Evolutionary conservation across 2,888 invertebrate genomes (phyloP), one percentile per base, ranked within the genome.

Genomic region (Steinernema scapterisci): DNA sequence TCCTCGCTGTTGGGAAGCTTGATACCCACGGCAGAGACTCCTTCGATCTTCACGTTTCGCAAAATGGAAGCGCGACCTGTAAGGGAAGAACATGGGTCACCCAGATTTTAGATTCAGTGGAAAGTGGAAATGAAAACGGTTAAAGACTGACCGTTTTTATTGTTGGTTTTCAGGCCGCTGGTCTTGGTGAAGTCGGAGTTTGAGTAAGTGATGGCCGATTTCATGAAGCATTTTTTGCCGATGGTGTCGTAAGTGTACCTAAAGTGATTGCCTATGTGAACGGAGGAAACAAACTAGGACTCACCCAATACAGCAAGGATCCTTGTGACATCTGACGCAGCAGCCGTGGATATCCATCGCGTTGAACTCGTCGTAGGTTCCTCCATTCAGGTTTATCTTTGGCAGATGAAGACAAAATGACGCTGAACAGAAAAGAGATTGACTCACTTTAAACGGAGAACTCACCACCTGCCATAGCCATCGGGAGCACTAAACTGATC

Each of bases 131-230:
- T n/a, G n/a, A n/a, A n/a, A n/a, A n/a, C n/a, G n/a, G n/a, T n/a
- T n/a, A n/a, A n/a, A n/a, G n/a, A n/a, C 44, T 46, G 72, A 81
- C 81, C 81, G 45, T 76, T 77, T 73, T 79, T 78, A 11, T 79
- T 75, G 63, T 85, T 85, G 7, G 85, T 83, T 72, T 83, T 86
- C 19, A 85, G 73, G 3, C 85, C 85, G 71, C 83, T 83, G 25
- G 82, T 83, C 73, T 81, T 80, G 1, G 75, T 74, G 11, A 63
- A 73, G 48, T 81, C 79, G 48, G 84, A 83, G n/a, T 77, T 77
- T 9, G 84, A 84, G 56, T 82, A 78, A 46, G 83, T 81, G 71
- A 85, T 85, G 0, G 85, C 83, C 27, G 81, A 81, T 72, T 85
- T 85, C 75, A 85, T 75, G 72, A 77, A 86, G 73, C 85, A 85